Evolutionary conservation across 1,140 invertebrate species (phyloP).

Genomic region (Polyergus mexicanus): DNA sequence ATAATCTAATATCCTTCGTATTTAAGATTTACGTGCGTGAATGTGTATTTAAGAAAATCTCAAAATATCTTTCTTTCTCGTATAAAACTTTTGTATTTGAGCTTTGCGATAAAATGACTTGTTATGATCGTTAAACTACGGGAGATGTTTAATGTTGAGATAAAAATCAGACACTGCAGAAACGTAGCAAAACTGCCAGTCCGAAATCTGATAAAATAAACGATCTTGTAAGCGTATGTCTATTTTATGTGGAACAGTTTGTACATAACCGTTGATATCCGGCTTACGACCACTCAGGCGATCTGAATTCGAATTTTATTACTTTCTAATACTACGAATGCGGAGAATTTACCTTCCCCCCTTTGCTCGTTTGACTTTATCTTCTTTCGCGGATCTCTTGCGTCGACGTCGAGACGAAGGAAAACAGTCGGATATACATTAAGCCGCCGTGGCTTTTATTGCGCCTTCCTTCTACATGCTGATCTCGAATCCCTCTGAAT

Average conservation of each 20-base stretch:
- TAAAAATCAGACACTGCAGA: slow-evolving; percentile 28
- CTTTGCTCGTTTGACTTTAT: slow-evolving; percentile 54
- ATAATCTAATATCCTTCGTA: not conserved
- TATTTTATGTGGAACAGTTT: slow-evolving; percentile 58
- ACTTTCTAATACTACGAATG: slow-evolving; percentile 51
- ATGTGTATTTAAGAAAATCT: not conserved
- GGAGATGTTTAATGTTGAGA: not conserved
- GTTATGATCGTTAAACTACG: slow-evolving; percentile 5
- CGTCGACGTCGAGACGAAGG: slow-evolving; percentile 40
- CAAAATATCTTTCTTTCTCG: not conserved
- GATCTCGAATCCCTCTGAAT: slow-evolving; percentile 63
- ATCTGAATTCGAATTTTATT: slow-evolving; percentile 61
- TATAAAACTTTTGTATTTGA: not conserved
- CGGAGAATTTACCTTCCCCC: slow-evolving; percentile 46
- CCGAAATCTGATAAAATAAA: slow-evolving; percentile 24
- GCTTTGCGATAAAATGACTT: not conserved
- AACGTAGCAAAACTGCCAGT: not conserved
- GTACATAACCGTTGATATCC: slow-evolving; percentile 51
- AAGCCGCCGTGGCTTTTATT: slow-evolving; percentile 61
- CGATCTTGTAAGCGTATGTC: slow-evolving; percentile 18
- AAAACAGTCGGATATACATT: slow-evolving; percentile 60
- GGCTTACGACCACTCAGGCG: slow-evolving; percentile 52
- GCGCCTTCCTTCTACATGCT: slow-evolving; percentile 55
- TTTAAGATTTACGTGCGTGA: not conserved
- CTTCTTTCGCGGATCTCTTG: slow-evolving; percentile 52